Base-by-base conservation (phyloP, 1,140 invertebrate species). In the Drosophila prosaltans region DNA sequence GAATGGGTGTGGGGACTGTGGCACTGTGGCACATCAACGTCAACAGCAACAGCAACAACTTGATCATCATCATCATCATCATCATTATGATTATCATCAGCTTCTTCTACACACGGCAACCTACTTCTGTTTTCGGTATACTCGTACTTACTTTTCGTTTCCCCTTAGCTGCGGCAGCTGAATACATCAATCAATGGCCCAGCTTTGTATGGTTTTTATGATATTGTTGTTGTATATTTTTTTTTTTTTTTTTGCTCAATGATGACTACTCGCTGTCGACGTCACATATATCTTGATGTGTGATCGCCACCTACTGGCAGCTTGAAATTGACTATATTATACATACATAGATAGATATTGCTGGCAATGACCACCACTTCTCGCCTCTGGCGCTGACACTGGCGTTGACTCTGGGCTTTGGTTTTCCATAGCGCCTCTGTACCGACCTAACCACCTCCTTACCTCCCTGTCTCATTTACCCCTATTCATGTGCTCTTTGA, bases 11-110 rank as follows among this genome's bases (percentile, higher is more conserved):
- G 24, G 8, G 36, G 63, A 32, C 30, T 45, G 26, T 69, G 69
- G 43, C 68, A 70, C 82, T 86, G 82, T 58, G 79, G 75, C 83
- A 67, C 82, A 86, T 86, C 82, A 88, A 88, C 82, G 80, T 89
- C 83, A 83, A 80, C 65, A 73, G 60, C 83, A 80, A 77, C 83
- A n/a, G n/a, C n/a, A n/a, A n/a, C n/a, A n/a, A n/a, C n/a, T n/a
- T n/a, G n/a, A n/a, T n/a, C n/a, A n/a, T n/a, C n/a, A 85, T 85
- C 81, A 81, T 82, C 75, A 72, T 65, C 66, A 69, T 73, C 36
- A 48, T 51, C 82, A 79, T 76, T 79, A 81, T 77, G 66, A 76
- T 81, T 78, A 86, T 85, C 81, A 81, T 72, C 32, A 58, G 10
- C 1, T 40, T 11, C 10, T 40, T 11, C 10, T 11, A 40, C 39